Evolutionary conservation across 2,113 vertebrate genomes (phyloP).

Genomic region (Hiodon tergisus): DNA sequence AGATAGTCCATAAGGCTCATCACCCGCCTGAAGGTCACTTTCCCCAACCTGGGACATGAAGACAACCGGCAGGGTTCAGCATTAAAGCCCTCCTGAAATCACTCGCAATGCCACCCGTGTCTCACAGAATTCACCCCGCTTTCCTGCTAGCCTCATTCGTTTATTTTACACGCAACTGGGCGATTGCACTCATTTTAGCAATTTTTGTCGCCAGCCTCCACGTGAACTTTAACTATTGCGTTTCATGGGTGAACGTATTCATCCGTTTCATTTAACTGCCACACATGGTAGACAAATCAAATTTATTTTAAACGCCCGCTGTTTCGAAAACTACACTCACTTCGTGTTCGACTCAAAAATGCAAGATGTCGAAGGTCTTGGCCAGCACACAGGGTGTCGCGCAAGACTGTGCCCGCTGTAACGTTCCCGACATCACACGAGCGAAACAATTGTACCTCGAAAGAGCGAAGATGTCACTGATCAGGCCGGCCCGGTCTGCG

Average conservation of each 20-base stretch:
- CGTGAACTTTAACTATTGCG: no score
- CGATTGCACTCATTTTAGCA: no score
- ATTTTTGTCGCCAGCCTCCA: no score
- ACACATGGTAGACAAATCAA: no score
- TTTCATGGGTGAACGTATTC: no score
- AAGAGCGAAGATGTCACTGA: slow-evolving; percentile 84
- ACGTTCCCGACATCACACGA: background rate
- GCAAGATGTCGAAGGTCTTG: slow-evolving; percentile 77
- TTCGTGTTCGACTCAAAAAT: slow-evolving; percentile 70
- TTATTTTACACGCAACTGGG: no score
- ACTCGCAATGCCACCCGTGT: background rate
- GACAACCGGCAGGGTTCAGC: background rate
- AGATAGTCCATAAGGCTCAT: slow-evolving; percentile 72
- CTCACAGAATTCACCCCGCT: background rate
- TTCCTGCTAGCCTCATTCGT: no score
- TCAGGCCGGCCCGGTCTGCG: slow-evolving; percentile 82
- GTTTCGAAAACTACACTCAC: slow-evolving; percentile 49
- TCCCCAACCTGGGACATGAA: slow-evolving; percentile 66
- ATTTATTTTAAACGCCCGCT: slow-evolving; percentile 41
- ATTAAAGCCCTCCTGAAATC: background rate
- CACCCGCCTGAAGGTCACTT: slow-evolving; percentile 66
- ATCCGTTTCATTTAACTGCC: no score
- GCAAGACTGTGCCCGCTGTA: slow-evolving; percentile 46
- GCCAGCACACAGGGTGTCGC: slow-evolving; percentile 70
- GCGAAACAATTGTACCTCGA: slow-evolving; percentile 64